These are phyloP conservation scores for Synodontis membranacea DNA, from an alignment of 2,113 vertebrate genomes.

Conservation along the genomic window DNA sequence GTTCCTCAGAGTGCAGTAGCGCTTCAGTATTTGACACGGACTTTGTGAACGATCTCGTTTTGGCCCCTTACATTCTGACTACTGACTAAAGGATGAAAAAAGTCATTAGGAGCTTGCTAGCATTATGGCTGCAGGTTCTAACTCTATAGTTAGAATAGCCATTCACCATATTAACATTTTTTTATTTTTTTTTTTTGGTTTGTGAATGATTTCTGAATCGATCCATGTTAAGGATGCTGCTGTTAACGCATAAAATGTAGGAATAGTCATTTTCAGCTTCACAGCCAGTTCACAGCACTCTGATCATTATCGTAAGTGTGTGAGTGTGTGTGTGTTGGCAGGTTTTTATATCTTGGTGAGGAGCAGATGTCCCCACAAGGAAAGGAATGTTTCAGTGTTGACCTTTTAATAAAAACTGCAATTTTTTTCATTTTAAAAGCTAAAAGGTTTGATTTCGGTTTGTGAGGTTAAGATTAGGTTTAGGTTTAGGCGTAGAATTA, in stretches of 20 bases:
- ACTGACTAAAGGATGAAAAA: neutral
- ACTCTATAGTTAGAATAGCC: neutral
- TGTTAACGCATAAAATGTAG: neutral
- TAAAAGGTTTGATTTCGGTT: too few species aligned
- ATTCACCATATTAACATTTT: neutral
- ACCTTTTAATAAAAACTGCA: too few species aligned
- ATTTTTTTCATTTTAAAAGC: too few species aligned
- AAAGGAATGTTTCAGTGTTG: too few species aligned
- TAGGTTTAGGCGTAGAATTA: too few species aligned
- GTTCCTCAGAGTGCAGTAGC: neutral
- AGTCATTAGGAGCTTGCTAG: neutral
- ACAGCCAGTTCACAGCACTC: constrained; percentile 1
- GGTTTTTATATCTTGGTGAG: too few species aligned
- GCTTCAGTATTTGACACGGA: neutral
- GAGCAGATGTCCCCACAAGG: too few species aligned
- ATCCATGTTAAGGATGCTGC: neutral
- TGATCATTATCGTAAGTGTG: constrained; percentile 18
- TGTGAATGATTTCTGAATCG: neutral
- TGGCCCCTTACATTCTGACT: neutral
- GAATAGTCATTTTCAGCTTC: constrained; percentile 10
- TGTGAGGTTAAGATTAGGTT: too few species aligned
- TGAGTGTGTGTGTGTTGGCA: neutral
- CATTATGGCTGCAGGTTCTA: neutral
- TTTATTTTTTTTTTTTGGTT: neutral
- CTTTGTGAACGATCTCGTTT: neutral